Base-by-base conservation (phyloP, 2,888 invertebrate genomes). In the Aphodius sticticus region DNA sequence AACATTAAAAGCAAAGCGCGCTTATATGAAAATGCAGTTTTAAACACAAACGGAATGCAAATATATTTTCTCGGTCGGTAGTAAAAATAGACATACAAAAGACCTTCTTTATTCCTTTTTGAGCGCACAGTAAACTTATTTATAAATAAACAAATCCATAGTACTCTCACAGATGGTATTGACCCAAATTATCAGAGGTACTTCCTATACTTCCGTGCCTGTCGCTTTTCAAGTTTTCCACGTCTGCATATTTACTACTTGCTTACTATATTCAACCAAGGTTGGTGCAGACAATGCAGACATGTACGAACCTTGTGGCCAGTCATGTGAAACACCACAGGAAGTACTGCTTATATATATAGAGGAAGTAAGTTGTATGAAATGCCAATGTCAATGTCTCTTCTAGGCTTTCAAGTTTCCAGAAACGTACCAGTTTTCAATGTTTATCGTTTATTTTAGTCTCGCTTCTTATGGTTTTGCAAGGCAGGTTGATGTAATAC, bases 251-350 rank as follows among this genome's bases (percentile, higher is more conserved):
- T 26, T 26, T 16, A 71, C 71, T n/a, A 35, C 71, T 26, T 35
- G 71, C 16, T 71, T 71, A 16, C 69, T 78, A 71, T 72, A 69
- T 69, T 69, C 16, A 16, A 72, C 38, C 78, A 78, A 78, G 78
- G 78, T 72, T 78, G 72, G 26, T 70, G 35, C 69, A 26, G 78
- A 26, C 53, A 53, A 53, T 16, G 70, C 15, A 38, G 26, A 78
- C 74, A 69, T 69, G 72, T 69, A 69, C 16, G 78, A 78, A 78
- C 78, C 78, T 78, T 78, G 78, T 78, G 78, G 16, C 72, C 78
- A 78, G 78, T 78, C 78, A 78, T 78, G 78, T 78, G 78, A 78
- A 72, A 76, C 69, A 76, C 69, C 69, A 69, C 69, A 76, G 76
- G 76, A 76, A 76, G 76, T 69, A 35, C 1, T 53, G 53, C 69